phyloP scores from a whole-genome alignment of 2,113 vertebrate genomes.

The Cyprinodon variegatus region DNA sequence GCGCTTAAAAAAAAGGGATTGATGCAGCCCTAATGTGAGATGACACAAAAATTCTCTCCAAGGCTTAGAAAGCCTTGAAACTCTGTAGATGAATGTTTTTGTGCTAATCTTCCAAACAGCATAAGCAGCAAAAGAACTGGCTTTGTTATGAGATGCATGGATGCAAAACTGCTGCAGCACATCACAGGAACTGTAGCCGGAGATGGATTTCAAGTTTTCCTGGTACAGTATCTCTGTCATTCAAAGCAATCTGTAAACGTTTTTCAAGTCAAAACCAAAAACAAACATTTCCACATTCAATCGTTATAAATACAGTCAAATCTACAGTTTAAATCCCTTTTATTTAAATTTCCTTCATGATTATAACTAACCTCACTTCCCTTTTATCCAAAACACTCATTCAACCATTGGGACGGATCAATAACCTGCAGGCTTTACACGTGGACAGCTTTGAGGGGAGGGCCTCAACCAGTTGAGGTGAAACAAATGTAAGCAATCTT shows the following conservation, averaged over 20 bases:
- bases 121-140: neutral
- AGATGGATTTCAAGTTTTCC: slow-evolving; percentile 26
- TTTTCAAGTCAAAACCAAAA: slow-evolving; percentile 38
- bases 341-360: slow-evolving; percentile 29
- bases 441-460: slow-evolving; percentile 37
- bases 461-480: slow-evolving; percentile 24
- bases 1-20: slow-evolving; percentile 30
- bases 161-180: neutral
- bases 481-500: slow-evolving; percentile 25
- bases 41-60: neutral
- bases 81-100: neutral
- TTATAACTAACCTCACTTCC: slow-evolving; percentile 27
- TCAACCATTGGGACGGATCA: slow-evolving; percentile 42
- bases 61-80: neutral
- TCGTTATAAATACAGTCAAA: slow-evolving; percentile 37
- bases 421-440: slow-evolving; percentile 48
- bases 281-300: slow-evolving; percentile 55
- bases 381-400: slow-evolving; percentile 33
- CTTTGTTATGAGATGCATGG: slow-evolving; percentile 1
- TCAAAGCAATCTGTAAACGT: slow-evolving; percentile 38
- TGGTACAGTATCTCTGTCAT: slow-evolving; percentile 20
- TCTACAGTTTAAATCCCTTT: slow-evolving; percentile 4
- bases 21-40: neutral
- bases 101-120: neutral
- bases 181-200: neutral